phyloP scores from a whole-genome alignment of 2,797 vertebrate species.

The Micropoecilia bifurca region DNA sequence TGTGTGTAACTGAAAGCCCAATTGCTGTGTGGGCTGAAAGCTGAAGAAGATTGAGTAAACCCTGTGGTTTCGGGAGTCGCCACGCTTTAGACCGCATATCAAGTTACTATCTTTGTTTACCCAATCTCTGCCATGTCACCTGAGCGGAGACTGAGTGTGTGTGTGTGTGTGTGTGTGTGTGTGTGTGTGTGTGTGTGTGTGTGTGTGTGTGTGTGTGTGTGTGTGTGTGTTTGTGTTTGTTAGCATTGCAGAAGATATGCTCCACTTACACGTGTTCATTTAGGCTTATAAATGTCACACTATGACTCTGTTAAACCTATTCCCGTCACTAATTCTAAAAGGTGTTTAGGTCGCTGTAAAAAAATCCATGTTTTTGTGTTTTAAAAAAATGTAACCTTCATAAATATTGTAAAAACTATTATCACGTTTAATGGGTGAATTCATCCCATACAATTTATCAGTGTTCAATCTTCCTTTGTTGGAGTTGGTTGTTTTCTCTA shows the following conservation, averaged over 20 bases:
- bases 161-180: conserved; percentile 17
- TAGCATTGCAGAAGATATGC: conserved; percentile 39
- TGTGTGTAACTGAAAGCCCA: conserved; percentile 29
- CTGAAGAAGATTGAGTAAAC: conserved; percentile 50
- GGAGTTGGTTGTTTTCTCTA: not conserved
- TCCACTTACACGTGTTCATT: conserved; percentile 11
- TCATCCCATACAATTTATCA: not conserved
- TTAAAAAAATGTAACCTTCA: not conserved
- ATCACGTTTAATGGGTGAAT: too few relatives aligned
- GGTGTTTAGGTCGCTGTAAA: not conserved
- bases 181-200: conserved; percentile 27
- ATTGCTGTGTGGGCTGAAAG: conserved; percentile 21
- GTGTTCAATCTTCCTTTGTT: not conserved
- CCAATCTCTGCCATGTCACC: conserved; percentile 74
- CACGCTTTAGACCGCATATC: conserved; percentile 59
- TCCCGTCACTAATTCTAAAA: not conserved
- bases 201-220: conserved; percentile 33
- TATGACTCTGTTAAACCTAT: not conserved
- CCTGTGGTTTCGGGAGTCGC: conserved; percentile 34
- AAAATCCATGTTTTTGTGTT: not conserved
- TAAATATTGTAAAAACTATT: not conserved
- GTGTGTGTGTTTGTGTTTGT: conserved; percentile 21
- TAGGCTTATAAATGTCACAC: conserved; percentile 17
- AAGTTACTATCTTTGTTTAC: conserved; percentile 65
- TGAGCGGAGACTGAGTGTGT: conserved; percentile 47